Evolutionary conservation across 2,113 vertebrate species (phyloP), one percentile per base, ranked within the genome.

Genomic region (Megatriorchis doriae): DNA sequence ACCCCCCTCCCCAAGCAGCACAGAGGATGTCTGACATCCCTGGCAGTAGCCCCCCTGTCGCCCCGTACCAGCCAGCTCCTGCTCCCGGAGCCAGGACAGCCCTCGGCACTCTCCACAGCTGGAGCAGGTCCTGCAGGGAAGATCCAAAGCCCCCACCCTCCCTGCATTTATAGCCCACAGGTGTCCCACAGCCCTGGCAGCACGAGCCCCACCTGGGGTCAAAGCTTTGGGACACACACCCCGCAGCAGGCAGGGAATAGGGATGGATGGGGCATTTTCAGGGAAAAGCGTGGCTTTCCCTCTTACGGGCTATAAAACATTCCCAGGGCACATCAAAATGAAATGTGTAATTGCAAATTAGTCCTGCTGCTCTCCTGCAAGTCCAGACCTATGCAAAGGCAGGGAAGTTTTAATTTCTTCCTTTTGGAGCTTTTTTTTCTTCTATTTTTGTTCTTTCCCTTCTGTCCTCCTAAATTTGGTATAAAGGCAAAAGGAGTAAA

Each of bases 1-100:
- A 9, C 22, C 38, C 86, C 68, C 38, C 38, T 29, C 23, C 4
- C 32, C 12, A 8, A 13, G 21, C 52, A 68, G 80, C 52, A 45
- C 21, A 7, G 17, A 40, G 16, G 23, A 13, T 14, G 3, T 26
- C 47, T 7, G 1, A 9, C 11, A 11, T 2, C 31, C 43, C 66
- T 13, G 10, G 52, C 25, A 82, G 15, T 16, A 66, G 2, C 21
- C 3, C 18, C 25, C 20, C 8, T 27, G 9, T 16, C 19, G 34
- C 10, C 4, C 6, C 50, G 87, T 14, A 75, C 81, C 85, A 7
- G 40, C 6, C 75, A 70, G 53, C 13, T 68, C 29, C 16, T 68
- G 20, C 36, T 62, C 29, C 53, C 10, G 1, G 0, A 6, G 10
- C 43, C 0, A 0, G 53, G 14, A 7, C 25, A 88, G 1, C 25